Conservation (phyloP, 2,113 vertebrate genomes). For the Bambusicola thoracicus region DNA sequence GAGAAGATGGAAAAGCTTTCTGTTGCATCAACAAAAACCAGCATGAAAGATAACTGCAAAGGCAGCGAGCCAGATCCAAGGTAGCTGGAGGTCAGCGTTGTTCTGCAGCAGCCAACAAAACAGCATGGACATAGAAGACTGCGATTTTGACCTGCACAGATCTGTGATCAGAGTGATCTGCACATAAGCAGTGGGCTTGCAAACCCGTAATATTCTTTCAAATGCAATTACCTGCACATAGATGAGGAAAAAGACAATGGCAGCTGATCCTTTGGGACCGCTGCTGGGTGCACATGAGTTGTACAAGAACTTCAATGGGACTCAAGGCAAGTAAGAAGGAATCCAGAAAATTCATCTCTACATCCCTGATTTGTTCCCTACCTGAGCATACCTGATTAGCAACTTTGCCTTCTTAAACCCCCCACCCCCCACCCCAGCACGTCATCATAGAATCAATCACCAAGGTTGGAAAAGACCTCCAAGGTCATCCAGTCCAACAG, state of each 20-base stretch:
- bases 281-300: neutral
- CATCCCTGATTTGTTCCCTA: rapidly evolving
- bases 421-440: neutral
- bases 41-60: slow-evolving; percentile 1
- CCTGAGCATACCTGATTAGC: neutral
- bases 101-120: neutral
- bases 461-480: no score
- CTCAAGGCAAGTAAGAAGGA: neutral
- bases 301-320: neutral
- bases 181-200: neutral
- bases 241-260: neutral
- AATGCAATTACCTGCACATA: neutral
- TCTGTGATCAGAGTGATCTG: rapidly evolving
- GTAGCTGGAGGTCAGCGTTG: neutral
- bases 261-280: neutral
- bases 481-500: no score
- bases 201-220: neutral
- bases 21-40: slow-evolving; percentile 62
- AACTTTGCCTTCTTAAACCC: neutral
- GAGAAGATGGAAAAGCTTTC: slow-evolving; percentile 59
- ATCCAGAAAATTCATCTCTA: neutral
- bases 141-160: neutral
- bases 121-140: neutral
- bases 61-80: slow-evolving; percentile 11
- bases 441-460: no score